phyloP scores from a whole-genome alignment of 37 sponge, comb jelly and placozoan genomes.

The Halichondria panicea region DNA sequence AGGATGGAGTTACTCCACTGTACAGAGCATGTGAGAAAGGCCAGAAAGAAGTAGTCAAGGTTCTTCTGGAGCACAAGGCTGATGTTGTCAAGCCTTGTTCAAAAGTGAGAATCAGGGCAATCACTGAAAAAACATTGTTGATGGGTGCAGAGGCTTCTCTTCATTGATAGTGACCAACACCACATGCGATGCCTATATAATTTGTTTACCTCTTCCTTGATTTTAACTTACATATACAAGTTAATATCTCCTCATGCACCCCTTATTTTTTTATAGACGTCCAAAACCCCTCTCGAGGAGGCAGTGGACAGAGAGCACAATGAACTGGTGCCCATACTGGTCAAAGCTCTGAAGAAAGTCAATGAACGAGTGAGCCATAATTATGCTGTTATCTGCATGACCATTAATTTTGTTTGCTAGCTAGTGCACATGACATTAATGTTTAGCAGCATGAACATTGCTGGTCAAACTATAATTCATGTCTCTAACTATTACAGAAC shows the following conservation, averaged over 20 bases:
- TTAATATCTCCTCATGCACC: no score
- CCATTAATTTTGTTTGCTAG: not conserved
- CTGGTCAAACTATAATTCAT: not conserved
- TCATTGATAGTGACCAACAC: no score
- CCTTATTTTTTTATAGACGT: conserved; percentile 11
- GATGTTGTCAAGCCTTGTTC: conserved; percentile 7
- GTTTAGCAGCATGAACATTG: not conserved
- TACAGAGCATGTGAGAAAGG: not conserved
- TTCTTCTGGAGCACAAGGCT: conserved; percentile 7
- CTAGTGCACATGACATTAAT: not conserved
- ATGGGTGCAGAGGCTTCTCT: not conserved
- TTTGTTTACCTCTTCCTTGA: not conserved
- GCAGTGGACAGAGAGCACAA: conserved; percentile 3
- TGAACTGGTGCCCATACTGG: conserved; percentile 15
- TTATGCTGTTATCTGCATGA: not conserved
- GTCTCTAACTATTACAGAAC: conserved; percentile 7
- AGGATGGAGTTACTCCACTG: conserved; percentile 20
- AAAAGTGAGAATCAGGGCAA: not conserved
- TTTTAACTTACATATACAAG: no score
- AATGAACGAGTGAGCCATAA: conserved; percentile 10
- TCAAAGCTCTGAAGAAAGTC: conserved; percentile 15
- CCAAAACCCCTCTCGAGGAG: conserved; percentile 26
- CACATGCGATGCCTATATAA: not conserved
- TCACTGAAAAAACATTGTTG: not conserved
- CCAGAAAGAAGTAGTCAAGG: conserved; percentile 28